phyloP scores from a whole-genome alignment of 2,113 vertebrate genomes.

The Megaceryle maxima region DNA sequence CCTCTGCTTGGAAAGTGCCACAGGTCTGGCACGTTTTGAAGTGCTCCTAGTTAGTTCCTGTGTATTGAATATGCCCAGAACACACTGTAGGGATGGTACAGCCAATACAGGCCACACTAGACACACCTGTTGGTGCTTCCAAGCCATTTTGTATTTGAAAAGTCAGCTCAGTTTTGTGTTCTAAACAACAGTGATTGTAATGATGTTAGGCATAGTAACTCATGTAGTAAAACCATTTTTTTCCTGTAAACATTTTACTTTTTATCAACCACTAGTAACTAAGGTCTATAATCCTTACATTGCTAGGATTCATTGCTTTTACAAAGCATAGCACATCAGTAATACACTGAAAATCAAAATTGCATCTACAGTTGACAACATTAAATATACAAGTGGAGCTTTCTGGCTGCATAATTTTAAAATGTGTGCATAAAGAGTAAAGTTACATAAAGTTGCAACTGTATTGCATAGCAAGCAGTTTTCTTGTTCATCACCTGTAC shows the following conservation, averaged over 20 bases:
- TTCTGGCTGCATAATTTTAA: background rate
- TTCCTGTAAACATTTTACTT: background rate
- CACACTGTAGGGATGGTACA: fast-evolving
- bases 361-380: background rate
- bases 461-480: background rate
- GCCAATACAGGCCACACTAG: fast-evolving
- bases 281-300: background rate
- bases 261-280: background rate
- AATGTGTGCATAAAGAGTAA: background rate
- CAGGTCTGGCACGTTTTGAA: fast-evolving
- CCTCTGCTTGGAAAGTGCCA: fast-evolving
- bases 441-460: background rate
- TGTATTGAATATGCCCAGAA: fast-evolving
- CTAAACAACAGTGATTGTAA: background rate
- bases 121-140: fast-evolving
- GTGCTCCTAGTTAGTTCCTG: fast-evolving
- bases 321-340: background rate
- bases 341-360: background rate
- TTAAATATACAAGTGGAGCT: background rate
- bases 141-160: background rate
- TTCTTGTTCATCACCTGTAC: background rate
- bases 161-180: background rate
- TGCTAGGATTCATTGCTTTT: background rate
- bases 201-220: background rate
- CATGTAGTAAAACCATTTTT: background rate